A percentile compares a stretch with the other conserved stretches of the same genome.
Evolutionary conservation across 2,797 vertebrate genomes (phyloP).

Genomic region (Euphonia xanthogaster): DNA sequence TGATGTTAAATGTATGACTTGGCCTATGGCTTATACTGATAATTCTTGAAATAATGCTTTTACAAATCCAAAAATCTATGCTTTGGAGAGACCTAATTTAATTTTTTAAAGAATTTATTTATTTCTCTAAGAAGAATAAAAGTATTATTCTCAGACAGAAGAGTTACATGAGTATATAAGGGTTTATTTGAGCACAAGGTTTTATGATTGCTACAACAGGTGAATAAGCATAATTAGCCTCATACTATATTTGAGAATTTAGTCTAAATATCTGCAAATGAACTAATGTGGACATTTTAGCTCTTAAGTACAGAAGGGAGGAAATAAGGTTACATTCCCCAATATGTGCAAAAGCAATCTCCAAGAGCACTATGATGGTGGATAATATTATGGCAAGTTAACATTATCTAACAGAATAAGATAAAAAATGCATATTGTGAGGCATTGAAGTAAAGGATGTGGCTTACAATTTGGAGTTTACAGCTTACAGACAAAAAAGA

Average conservation of each 20-base stretch:
- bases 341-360: neutral
- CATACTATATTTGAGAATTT: neutral
- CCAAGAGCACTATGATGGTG: neutral
- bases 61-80: neutral
- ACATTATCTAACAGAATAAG: neutral
- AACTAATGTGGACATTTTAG: neutral
- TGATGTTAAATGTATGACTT: neutral
- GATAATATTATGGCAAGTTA: neutral
- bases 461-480: neutral
- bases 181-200: neutral
- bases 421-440: rapidly evolving
- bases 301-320: neutral
- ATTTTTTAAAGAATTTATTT: neutral
- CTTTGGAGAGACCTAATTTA: neutral
- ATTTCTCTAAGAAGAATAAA: neutral
- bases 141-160: neutral
- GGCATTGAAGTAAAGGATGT: rapidly evolving
- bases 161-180: neutral
- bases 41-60: neutral
- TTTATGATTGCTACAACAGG: neutral
- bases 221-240: neutral
- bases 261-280: neutral
- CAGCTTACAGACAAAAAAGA: neutral
- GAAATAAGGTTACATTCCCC: neutral
- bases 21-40: neutral